Base-by-base conservation (phyloP, 1,140 invertebrate genomes). In the Cydia strobilella region DNA sequence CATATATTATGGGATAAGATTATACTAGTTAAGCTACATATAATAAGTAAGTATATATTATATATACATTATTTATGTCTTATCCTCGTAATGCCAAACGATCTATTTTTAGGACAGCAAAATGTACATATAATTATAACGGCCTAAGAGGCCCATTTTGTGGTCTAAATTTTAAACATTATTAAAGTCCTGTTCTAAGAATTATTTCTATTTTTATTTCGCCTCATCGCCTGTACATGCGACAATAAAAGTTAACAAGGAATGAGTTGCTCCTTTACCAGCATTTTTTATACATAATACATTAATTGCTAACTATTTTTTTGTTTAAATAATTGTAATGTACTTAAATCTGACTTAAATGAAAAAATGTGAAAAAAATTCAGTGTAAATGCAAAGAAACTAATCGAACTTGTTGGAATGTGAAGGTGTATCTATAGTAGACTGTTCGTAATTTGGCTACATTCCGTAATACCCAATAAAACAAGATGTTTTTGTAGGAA, bases 181-280 rank as follows among this genome's bases (percentile, higher is more conserved):
- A 12, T 3, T 13, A 12, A 1, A n/a, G 15, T 51, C 48, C 15
- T 51, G 0, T 5, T 51, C 5, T 6, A n/a, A 51, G 48, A 3
- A n/a, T 5, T 59, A 59, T 2, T 59, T 59, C 9, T 59, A 23
- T 12, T 23, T 25, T 6, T 0, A 77, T 79, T 73, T 77, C 82
- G 76, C 42, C n/a, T 54, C 9, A n/a, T 48, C 73, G 77, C 77
- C 79, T 85, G 73, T 76, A 76, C 79, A 84, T 76, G 77, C 65
- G 65, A 69, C n/a, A 80, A 79, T 77, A 79, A 74, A 74, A 45
- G 74, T 54, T 80, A 77, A 80, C 76, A 75, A 79, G 79, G 75
- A 77, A 74, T 81, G 80, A 72, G 81, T 91, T 88, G 87, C 86
- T 91, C 87, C 88, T 74, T 84, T 72, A 90, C 88, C 89, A 90